Percentiles rank a stretch among this genome's conserved stretches.
Conservation (phyloP, 2,113 vertebrate species). For the Ochotona curzoniae region DNA sequence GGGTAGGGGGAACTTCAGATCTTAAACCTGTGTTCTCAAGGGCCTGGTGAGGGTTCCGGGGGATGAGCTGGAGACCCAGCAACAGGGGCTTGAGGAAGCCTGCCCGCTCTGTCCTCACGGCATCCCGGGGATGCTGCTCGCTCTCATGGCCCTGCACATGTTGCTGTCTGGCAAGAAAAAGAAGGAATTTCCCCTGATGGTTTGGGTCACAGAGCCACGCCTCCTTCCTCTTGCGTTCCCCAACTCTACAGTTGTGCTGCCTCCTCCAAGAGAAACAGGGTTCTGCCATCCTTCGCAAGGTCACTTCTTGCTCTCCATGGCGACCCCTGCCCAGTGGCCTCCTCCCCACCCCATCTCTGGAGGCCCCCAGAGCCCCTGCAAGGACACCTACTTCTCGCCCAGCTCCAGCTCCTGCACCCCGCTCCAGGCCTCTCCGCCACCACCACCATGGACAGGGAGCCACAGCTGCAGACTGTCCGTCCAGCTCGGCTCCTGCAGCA, state of each 20-base stretch:
- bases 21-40: not conserved
- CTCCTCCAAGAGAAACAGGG: not conserved
- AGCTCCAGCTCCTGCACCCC: not conserved
- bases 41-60: not conserved
- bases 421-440: not conserved
- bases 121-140: no score
- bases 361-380: not conserved
- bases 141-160: rapidly evolving
- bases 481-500: not conserved
- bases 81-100: no score
- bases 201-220: no score
- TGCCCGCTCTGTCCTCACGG: not conserved
- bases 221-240: no score
- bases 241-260: no score
- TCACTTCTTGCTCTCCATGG: rapidly evolving
- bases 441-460: not conserved
- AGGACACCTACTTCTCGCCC: not conserved
- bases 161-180: not conserved
- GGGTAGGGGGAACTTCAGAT: not conserved
- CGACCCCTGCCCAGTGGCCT: not conserved
- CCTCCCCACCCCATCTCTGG: not conserved
- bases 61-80: rapidly evolving
- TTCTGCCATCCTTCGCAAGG: rapidly evolving
- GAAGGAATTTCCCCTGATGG: no score
- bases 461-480: not conserved